phyloP scores from a whole-genome alignment of 2,113 vertebrate genomes.

The Microtus oregoni region DNA sequence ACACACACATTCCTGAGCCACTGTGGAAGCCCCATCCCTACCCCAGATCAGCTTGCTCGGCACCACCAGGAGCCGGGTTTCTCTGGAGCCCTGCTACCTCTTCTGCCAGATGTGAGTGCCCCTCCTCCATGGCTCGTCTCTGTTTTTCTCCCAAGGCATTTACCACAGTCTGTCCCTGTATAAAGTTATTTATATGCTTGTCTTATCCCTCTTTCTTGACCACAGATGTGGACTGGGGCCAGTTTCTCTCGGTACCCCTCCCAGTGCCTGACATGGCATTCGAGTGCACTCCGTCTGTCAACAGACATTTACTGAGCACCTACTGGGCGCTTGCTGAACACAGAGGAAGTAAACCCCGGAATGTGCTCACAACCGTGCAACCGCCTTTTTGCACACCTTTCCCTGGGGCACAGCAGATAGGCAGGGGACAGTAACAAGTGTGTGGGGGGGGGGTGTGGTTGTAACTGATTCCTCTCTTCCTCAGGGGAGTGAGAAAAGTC shows the following conservation, averaged over 20 bases:
- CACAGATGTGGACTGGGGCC: background rate
- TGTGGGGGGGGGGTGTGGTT: background rate
- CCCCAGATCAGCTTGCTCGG: constrained; percentile 57
- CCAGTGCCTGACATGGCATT: background rate
- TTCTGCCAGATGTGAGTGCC: constrained; percentile 64
- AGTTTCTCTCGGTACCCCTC: constrained; percentile 6
- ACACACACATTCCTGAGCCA: constrained; percentile 68
- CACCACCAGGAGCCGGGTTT: constrained; percentile 57
- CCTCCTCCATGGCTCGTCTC: background rate
- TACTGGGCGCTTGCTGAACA: constrained; percentile 53
- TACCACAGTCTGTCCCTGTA: constrained; percentile 50
- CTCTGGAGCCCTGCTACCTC: constrained; percentile 41
- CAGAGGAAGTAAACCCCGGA: constrained; percentile 16
- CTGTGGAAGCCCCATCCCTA: constrained; percentile 57
- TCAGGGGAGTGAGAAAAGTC: constrained; percentile 24
- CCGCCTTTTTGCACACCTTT: background rate
- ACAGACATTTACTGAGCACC: constrained; percentile 61
- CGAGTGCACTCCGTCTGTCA: constrained; percentile 30
- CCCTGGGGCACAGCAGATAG: background rate
- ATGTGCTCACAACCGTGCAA: background rate
- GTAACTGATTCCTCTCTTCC: background rate
- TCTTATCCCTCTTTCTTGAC: constrained; percentile 42
- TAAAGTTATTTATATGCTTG: constrained; percentile 65
- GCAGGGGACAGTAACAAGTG: background rate
- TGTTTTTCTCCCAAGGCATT: constrained; percentile 66